Base-by-base conservation (phyloP, 2,113 vertebrate genomes). In the Australoheros scitulus region DNA sequence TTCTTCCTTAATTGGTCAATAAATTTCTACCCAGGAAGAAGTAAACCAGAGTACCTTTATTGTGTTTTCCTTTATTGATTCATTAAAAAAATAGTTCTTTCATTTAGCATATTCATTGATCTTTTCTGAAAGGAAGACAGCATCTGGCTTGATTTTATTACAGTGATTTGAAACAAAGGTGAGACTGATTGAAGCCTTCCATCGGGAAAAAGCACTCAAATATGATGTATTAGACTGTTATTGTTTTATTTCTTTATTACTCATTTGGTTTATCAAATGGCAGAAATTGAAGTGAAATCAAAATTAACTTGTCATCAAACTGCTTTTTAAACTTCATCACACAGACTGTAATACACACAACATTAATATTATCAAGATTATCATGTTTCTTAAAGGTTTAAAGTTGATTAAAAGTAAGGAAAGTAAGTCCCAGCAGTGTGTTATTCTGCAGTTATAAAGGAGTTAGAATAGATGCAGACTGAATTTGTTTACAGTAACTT, bases 101-200 rank as follows among this genome's bases (percentile, higher is more conserved):
- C 15, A 50, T 1, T 20, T 14, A 0, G 0, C 8, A 26, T 70
- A 20, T 72, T 52, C 29, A 26, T 20, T 52, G 29, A 32, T n/a
- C 24, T 72, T 14, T 72, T 72, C 10, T 72, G 18, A 52, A 52
- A 55, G 11, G 18, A 55, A 55, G 68, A 34, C 0, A 7, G 18
- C 17, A 72, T 72, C 52, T 72, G 68, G 17, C 1, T 72, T 55
- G 18, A 55, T 34, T 32, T 72, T 55, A 55, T 55, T 72, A 34
- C 47, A 72, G 7, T 55, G 18, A 72, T 72, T 55, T 55, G 26
- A 72, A 72, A 14, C 2, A 14, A 34, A 34, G 11, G 20, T 32
- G 6, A 34, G 47, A 55, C 14, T 20, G 47, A 72, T 55, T 55
- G 52, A 72, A 55, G 68, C 13, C 47, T 14, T 72, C 47, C 26